phyloP scores from a whole-genome alignment of 2,113 vertebrate species.

The Triplophysa tibetana region DNA sequence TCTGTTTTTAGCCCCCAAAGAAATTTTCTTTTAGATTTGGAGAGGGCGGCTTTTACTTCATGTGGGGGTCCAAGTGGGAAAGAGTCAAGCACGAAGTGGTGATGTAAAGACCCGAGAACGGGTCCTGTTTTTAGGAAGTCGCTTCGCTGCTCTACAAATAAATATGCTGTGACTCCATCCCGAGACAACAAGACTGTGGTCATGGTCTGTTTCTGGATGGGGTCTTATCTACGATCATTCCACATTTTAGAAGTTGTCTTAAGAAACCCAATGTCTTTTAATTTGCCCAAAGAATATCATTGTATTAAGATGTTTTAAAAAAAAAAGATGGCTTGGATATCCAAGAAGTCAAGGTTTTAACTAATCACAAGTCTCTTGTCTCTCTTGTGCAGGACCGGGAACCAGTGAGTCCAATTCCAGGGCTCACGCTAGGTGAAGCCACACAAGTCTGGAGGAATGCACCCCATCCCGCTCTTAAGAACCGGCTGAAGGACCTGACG shows the following conservation, averaged over 20 bases:
- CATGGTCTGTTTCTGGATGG: slow-evolving; percentile 21
- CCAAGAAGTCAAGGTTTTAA: neutral
- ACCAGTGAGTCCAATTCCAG: neutral
- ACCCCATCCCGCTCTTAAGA: neutral
- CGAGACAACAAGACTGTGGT: too few relatives aligned
- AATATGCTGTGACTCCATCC: neutral
- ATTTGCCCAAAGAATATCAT: neutral
- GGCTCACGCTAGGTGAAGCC: neutral
- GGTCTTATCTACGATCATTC: neutral
- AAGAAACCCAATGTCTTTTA: slow-evolving; percentile 20
- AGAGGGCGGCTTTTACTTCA: slow-evolving; percentile 26
- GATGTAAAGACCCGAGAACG: neutral
- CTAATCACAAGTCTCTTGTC: neutral
- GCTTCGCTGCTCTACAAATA: neutral
- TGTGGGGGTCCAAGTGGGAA: slow-evolving; percentile 45
- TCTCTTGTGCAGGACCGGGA: slow-evolving; percentile 6
- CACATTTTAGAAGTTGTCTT: neutral
- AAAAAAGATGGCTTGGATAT: neutral
- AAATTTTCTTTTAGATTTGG: neutral
- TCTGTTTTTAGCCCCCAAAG: slow-evolving; percentile 38
- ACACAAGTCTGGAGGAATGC: neutral
- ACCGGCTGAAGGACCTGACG: neutral
- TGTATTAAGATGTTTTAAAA: neutral
- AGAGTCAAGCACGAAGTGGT: neutral
- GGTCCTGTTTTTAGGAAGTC: slow-evolving; percentile 25